Conservation (phyloP, 2,113 vertebrate species). For the Dromaius novaehollandiae region DNA sequence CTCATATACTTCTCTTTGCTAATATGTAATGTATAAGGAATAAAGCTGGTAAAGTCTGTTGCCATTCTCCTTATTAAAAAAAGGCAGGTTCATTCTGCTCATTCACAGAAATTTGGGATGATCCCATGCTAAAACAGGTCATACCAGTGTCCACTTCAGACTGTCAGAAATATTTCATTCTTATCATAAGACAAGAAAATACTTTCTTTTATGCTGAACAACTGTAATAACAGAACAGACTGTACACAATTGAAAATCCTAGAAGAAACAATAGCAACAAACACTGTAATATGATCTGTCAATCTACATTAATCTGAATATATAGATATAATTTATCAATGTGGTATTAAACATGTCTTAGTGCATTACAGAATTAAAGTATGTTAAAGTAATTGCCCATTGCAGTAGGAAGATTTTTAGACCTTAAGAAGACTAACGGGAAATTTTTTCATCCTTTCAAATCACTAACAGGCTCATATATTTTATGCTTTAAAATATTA, state of each 20-base stretch:
- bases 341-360: rapidly evolving
- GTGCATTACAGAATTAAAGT: not conserved
- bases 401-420: not conserved
- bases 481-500: not conserved
- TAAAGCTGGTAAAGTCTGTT: not conserved
- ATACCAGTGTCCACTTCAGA: rapidly evolving
- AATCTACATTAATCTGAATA: not conserved
- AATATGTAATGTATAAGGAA: not conserved
- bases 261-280: not conserved
- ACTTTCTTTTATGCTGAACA: not conserved
- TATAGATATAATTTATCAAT: not conserved
- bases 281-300: not conserved
- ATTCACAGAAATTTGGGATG: not conserved
- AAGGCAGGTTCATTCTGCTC: rapidly evolving
- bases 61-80: not conserved
- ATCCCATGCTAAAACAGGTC: not conserved
- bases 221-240: not conserved
- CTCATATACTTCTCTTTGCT: not conserved
- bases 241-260: not conserved
- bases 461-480: not conserved
- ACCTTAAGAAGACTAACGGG: not conserved
- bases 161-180: not conserved
- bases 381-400: not conserved
- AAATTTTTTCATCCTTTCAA: not conserved
- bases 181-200: not conserved